A percentile compares a stretch with the other conserved stretches of the same genome.
phyloP scores from a whole-genome alignment of 2,797 vertebrate genomes.

The Arrhamphus sclerolepis region DNA sequence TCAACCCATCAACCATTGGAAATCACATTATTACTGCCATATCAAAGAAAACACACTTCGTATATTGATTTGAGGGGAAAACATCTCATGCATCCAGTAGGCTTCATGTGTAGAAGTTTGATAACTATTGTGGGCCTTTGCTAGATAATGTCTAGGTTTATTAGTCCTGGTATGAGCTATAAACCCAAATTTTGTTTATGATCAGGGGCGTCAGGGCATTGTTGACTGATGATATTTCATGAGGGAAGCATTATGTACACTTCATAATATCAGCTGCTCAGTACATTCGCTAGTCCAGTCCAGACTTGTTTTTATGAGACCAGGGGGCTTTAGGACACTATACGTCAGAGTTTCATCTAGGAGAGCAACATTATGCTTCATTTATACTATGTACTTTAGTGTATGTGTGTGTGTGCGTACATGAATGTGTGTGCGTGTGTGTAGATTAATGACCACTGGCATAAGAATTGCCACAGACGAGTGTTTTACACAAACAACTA shows the following conservation, averaged over 20 bases:
- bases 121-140: slow-evolving; percentile 48
- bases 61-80: slow-evolving; percentile 23
- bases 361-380: slow-evolving; percentile 58
- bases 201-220: slow-evolving; percentile 62
- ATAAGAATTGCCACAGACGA: slow-evolving; percentile 67
- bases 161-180: slow-evolving; percentile 74
- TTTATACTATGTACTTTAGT: slow-evolving; percentile 25
- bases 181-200: slow-evolving; percentile 77
- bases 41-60: slow-evolving; percentile 32
- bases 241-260: slow-evolving; percentile 72
- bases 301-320: slow-evolving; percentile 61
- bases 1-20: slow-evolving; percentile 55
- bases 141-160: slow-evolving; percentile 73
- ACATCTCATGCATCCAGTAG: slow-evolving; percentile 10
- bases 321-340: slow-evolving; percentile 59
- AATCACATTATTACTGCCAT: slow-evolving; percentile 49
- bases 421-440: slow-evolving; percentile 33
- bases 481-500: slow-evolving; percentile 77
- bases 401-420: slow-evolving; percentile 13
- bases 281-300: slow-evolving; percentile 54
- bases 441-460: slow-evolving; percentile 74
- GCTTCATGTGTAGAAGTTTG: slow-evolving; percentile 48
- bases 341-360: slow-evolving; percentile 54
- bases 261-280: slow-evolving; percentile 72
- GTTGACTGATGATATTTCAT: slow-evolving; percentile 73